These are phyloP conservation scores for Dicerorhinus sumatrensis DNA, from an alignment of 2,113 vertebrate genomes.

Conservation along the genomic window DNA sequence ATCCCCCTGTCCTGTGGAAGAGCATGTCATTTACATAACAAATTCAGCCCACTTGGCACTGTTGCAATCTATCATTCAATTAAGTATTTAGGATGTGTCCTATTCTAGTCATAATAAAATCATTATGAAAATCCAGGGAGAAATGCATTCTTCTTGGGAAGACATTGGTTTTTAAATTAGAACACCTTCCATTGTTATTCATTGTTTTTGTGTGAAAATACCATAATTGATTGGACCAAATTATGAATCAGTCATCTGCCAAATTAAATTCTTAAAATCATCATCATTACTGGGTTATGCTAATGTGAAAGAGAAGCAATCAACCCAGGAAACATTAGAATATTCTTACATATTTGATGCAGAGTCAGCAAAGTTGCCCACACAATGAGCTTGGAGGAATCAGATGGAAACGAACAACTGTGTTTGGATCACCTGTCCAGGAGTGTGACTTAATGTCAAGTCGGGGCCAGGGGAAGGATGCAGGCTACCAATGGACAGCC, in stretches of 20 bases:
- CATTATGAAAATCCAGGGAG: constrained; percentile 69
- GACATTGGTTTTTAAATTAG: constrained; percentile 67
- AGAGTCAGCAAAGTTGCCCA: neutral
- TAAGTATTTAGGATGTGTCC: constrained; percentile 63
- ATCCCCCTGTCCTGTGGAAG: constrained; percentile 25
- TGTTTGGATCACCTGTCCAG: neutral
- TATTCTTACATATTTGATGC: neutral
- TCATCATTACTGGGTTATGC: constrained; percentile 21
- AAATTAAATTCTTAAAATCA: constrained; percentile 66
- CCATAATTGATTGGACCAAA: constrained; percentile 63
- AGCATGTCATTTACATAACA: constrained; percentile 62
- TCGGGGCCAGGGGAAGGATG: neutral
- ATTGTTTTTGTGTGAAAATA: constrained; percentile 77
- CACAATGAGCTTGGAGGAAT: neutral
- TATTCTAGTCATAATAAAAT: constrained; percentile 71
- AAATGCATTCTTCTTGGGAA: constrained; percentile 65
- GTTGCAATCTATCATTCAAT: constrained; percentile 54
- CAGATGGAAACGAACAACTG: neutral
- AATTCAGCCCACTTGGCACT: constrained; percentile 48
- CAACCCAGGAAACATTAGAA: constrained; percentile 33
- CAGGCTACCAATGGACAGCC: neutral
- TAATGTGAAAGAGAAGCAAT: constrained; percentile 51
- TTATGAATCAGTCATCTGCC: constrained; percentile 70
- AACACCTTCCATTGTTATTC: constrained; percentile 70
- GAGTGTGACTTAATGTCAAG: neutral